These are phyloP conservation scores for Ephydatia muelleri DNA, from an alignment of 37 sponge, comb jelly and placozoan genomes.

Conservation along the genomic window DNA sequence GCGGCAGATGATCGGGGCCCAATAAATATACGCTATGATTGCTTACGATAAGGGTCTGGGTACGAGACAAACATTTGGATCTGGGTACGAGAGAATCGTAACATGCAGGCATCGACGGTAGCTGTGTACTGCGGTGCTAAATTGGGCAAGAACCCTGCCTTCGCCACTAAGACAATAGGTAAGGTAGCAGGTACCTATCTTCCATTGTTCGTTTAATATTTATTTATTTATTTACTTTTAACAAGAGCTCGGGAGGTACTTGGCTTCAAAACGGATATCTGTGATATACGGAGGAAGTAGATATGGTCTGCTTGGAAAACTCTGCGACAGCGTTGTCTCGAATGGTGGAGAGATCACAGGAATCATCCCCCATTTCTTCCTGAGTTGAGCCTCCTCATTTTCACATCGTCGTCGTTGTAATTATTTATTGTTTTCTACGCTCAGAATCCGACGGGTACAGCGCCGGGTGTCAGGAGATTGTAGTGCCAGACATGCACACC, in stretches of 20 bases:
- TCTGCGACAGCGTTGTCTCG: slow-evolving; percentile 32
- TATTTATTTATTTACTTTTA: background rate
- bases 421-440: background rate
- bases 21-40: too few relatives aligned
- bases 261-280: slow-evolving; percentile 21
- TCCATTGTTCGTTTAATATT: background rate
- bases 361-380: slow-evolving; percentile 61
- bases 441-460: slow-evolving; percentile 27
- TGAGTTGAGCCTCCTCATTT: slow-evolving; percentile 12
- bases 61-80: too few relatives aligned
- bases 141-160: slow-evolving; percentile 6
- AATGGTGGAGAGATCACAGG: slow-evolving; percentile 54
- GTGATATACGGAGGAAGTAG: slow-evolving; percentile 62
- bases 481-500: slow-evolving; percentile 66
- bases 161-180: background rate
- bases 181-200: background rate
- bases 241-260: slow-evolving; percentile 42
- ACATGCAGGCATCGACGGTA: too few relatives aligned
- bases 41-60: too few relatives aligned
- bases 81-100: too few relatives aligned
- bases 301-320: slow-evolving; percentile 47
- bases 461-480: slow-evolving; percentile 36
- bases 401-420: background rate
- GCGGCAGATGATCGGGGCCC: too few relatives aligned
- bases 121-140: slow-evolving; percentile 49